These are phyloP conservation scores for Paratrypauchen microcephalus DNA, from an alignment of 2,797 vertebrate genomes.

Conservation along the genomic window DNA sequence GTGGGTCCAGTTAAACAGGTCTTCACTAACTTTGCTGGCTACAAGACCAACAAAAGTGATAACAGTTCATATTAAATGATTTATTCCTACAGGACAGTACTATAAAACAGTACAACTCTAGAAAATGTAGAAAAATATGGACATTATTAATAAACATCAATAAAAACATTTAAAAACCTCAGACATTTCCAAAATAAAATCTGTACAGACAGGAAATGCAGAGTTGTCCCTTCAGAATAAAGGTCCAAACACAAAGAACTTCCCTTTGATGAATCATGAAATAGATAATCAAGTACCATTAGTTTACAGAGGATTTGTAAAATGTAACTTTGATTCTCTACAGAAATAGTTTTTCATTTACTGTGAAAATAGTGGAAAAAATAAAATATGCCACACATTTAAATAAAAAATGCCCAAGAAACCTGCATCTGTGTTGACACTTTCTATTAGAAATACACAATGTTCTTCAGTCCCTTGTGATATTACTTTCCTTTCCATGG, in stretches of 20 bases:
- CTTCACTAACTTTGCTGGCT: no score
- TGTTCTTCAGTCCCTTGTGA: no score
- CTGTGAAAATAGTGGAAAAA: background rate
- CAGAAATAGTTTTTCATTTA: background rate
- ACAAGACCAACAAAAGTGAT: background rate
- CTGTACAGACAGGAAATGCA: constrained; percentile 59
- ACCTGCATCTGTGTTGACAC: background rate
- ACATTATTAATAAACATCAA: constrained; percentile 48
- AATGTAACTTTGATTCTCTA: background rate
- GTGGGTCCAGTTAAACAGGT: background rate
- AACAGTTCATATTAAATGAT: constrained; percentile 38
- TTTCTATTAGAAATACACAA: background rate
- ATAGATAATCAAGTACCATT: background rate
- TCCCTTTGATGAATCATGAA: background rate
- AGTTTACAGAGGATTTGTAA: background rate
- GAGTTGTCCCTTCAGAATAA: constrained; percentile 31
- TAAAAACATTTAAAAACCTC: constrained; percentile 44
- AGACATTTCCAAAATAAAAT: constrained; percentile 50
- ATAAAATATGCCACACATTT: background rate
- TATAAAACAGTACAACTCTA: constrained; percentile 80
- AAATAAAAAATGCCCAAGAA: background rate
- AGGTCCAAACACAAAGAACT: constrained; percentile 13
- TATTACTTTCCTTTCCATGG: no score
- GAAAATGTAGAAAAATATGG: constrained; percentile 65
- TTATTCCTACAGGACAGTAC: constrained; percentile 76